Conservation (phyloP, 2,113 vertebrate species). For the Boleophthalmus pectinirostris region DNA sequence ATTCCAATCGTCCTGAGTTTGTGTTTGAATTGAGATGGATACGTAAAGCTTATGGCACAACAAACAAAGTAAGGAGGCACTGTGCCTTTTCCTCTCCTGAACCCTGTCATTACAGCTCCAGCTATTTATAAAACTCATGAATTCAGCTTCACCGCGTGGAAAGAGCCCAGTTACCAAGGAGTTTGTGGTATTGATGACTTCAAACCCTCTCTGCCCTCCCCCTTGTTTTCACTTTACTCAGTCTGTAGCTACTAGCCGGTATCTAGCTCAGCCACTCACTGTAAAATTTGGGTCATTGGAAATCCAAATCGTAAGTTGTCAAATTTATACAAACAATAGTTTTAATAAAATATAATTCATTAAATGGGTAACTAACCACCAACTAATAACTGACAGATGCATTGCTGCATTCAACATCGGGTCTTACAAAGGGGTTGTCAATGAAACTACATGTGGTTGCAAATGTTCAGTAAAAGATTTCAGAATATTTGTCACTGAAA, state of each 20-base stretch:
- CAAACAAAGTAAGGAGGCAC: slow-evolving; percentile 59
- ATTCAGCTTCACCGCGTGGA: slow-evolving; percentile 57
- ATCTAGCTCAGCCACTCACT: slow-evolving; percentile 21
- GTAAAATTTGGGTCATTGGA: slow-evolving; percentile 26
- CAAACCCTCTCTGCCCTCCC: slow-evolving; percentile 32
- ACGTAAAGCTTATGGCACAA: slow-evolving; percentile 29
- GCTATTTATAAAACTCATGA: slow-evolving; percentile 78
- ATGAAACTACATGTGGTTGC: background rate
- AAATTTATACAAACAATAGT: background rate
- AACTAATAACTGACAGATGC: no score
- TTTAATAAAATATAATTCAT: no score
- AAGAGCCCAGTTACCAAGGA: slow-evolving; percentile 57
- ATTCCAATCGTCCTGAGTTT: slow-evolving; percentile 29
- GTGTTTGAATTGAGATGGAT: slow-evolving; percentile 33
- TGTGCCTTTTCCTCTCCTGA: slow-evolving; percentile 58
- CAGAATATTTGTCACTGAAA: background rate
- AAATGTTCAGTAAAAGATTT: background rate
- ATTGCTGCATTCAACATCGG: no score
- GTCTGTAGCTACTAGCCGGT: background rate
- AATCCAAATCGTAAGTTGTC: slow-evolving; percentile 23
- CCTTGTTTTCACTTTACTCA: slow-evolving; percentile 15
- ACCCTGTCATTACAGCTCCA: slow-evolving; percentile 74
- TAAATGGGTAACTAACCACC: no score
- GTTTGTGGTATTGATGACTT: slow-evolving; percentile 50
- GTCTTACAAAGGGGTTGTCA: no score